A percentile compares a stretch with the other conserved stretches of the same genome.
Conservation (phyloP, 2,113 vertebrate genomes). For the Vireo altiloquus region DNA sequence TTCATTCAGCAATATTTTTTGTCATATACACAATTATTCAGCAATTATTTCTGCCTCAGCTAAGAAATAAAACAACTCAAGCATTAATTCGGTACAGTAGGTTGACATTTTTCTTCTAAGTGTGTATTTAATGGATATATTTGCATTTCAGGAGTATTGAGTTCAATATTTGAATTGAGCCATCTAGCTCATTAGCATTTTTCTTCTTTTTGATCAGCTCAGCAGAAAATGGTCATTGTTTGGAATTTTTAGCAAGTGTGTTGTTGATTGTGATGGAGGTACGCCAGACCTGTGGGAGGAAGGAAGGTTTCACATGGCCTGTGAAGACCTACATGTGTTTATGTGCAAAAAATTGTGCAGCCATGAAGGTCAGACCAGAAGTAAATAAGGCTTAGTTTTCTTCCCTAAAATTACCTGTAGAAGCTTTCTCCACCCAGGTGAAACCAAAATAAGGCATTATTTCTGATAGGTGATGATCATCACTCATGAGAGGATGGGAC, state of each 20-base stretch:
- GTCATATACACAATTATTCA: not conserved
- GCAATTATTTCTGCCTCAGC: constrained; percentile 32
- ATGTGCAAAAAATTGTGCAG: not conserved
- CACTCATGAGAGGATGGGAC: not conserved
- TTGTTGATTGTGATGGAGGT: not conserved
- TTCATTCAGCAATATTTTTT: not conserved
- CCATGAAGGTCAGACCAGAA: not conserved
- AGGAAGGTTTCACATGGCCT: not conserved
- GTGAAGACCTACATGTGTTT: not conserved
- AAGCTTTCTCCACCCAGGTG: not conserved
- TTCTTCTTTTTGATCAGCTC: not conserved
- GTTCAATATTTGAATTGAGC: not conserved
- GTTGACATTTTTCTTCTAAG: not conserved
- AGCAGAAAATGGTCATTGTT: not conserved
- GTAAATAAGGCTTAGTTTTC: not conserved
- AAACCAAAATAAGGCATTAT: not conserved
- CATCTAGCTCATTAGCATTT: not conserved
- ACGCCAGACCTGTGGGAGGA: not conserved
- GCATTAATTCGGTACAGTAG: not conserved
- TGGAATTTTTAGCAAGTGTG: not conserved
- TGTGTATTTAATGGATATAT: not conserved
- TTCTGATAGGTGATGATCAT: not conserved
- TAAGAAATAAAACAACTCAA: not conserved
- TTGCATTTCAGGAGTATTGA: not conserved
- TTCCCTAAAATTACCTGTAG: not conserved